A percentile compares a stretch with the other conserved stretches of the same genome.
Evolutionary conservation across 2,888 invertebrate genomes (phyloP).

Genomic region (Furcula furcula): DNA sequence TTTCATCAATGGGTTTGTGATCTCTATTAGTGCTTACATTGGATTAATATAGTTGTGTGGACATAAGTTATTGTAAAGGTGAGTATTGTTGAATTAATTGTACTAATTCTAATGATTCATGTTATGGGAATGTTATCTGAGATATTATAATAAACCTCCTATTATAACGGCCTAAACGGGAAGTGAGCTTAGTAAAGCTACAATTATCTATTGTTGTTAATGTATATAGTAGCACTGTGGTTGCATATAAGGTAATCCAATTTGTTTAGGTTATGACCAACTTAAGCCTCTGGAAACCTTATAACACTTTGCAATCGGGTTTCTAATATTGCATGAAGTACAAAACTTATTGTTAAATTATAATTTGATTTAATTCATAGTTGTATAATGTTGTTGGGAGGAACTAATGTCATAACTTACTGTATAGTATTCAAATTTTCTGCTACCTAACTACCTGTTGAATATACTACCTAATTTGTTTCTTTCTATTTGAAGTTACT

Average conservation of each 20-base stretch:
- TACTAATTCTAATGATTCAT: constrained; percentile 67
- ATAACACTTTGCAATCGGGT: constrained; percentile 22
- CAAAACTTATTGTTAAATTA: constrained; percentile 1
- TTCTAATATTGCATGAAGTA: not conserved
- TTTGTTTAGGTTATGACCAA: constrained; percentile 45
- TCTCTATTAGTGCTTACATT: constrained; percentile 25
- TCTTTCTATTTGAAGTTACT: too few relatives aligned
- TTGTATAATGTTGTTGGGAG: too few relatives aligned
- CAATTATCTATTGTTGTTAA: constrained; percentile 23
- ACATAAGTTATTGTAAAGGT: constrained; percentile 41
- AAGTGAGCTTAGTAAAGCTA: constrained; percentile 40
- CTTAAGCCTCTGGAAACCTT: constrained; percentile 44
- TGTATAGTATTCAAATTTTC: not conserved
- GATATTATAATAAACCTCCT: constrained; percentile 55
- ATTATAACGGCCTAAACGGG: constrained; percentile 56
- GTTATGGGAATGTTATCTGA: constrained; percentile 66
- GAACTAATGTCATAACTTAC: not conserved
- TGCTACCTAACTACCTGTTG: too few relatives aligned
- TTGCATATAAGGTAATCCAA: constrained; percentile 32
- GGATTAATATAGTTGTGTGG: constrained; percentile 32
- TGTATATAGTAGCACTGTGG: constrained; percentile 13
- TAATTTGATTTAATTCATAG: too few relatives aligned
- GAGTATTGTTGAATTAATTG: constrained; percentile 47
- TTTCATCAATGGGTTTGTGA: constrained; percentile 60
- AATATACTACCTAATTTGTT: too few relatives aligned